Percentiles rank a stretch among this genome's conserved stretches.
Conservation (phyloP, 2,888 invertebrate genomes). For the Octodonta nipae region DNA sequence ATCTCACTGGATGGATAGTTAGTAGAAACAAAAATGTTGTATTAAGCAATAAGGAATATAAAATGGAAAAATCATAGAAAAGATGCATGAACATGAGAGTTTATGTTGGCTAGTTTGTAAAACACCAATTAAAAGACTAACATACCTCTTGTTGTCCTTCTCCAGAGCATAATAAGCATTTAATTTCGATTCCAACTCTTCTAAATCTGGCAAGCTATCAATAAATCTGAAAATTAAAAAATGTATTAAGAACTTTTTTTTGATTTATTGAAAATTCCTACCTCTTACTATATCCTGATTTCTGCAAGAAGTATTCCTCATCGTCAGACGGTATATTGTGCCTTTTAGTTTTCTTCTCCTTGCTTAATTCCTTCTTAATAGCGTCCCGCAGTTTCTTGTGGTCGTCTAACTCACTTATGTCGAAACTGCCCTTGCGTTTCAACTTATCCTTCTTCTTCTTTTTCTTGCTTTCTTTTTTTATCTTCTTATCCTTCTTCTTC, state of each 20-base stretch:
- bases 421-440: constrained; percentile 46
- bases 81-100: too few relatives aligned
- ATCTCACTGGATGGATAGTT: too few relatives aligned
- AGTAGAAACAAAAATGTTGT: too few relatives aligned
- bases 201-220: constrained; percentile 58
- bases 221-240: constrained; percentile 38
- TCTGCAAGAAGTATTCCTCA: constrained; percentile 37
- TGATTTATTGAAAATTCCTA: constrained; percentile 15
- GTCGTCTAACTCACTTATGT: constrained; percentile 50
- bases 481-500: constrained; percentile 40
- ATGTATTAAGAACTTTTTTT: neutral
- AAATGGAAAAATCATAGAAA: too few relatives aligned
- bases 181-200: constrained; percentile 62
- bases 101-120: too few relatives aligned
- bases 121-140: constrained; percentile 8
- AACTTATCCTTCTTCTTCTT: constrained; percentile 62
- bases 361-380: constrained; percentile 44
- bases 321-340: constrained; percentile 33
- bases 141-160: constrained; percentile 48
- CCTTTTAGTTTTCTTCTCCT: constrained; percentile 32
- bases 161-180: constrained; percentile 68
- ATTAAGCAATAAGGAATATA: too few relatives aligned
- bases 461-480: constrained; percentile 62
- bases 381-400: constrained; percentile 55
- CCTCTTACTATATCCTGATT: constrained; percentile 35